Percentiles rank a stretch among this genome's conserved stretches.
phyloP scores from a whole-genome alignment of 2,888 invertebrate species.

The Drosophila diplacantha region DNA sequence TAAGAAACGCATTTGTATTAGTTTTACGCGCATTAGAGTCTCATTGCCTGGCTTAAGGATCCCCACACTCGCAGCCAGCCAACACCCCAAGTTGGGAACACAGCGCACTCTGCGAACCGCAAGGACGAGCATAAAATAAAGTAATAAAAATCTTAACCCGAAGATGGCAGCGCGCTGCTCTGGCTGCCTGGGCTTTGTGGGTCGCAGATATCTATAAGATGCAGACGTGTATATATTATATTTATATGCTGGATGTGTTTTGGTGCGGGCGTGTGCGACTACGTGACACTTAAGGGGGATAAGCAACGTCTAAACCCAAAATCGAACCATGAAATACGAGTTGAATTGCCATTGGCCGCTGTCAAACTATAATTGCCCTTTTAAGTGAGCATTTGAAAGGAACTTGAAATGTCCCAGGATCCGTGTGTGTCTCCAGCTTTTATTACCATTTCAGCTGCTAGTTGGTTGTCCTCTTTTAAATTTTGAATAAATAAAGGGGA shows the following conservation, averaged over 20 bases:
- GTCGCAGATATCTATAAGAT: slow-evolving; percentile 60
- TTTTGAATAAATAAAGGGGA: background rate
- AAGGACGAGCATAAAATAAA: slow-evolving; percentile 66
- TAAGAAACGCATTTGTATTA: slow-evolving; percentile 72
- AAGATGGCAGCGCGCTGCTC: slow-evolving; percentile 6
- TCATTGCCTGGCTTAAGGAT: slow-evolving; percentile 68
- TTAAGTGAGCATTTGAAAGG: slow-evolving; percentile 44
- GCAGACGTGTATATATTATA: slow-evolving; percentile 60
- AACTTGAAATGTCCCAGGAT: slow-evolving; percentile 4
- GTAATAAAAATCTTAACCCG: slow-evolving; percentile 66
- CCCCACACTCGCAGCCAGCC: slow-evolving; percentile 13
- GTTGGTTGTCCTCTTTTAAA: background rate
- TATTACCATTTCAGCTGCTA: background rate
- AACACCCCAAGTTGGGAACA: slow-evolving; percentile 9
- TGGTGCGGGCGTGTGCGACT: slow-evolving; percentile 30
- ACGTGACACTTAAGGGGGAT: slow-evolving; percentile 69
- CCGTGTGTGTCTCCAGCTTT: background rate
- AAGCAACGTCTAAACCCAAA: slow-evolving; percentile 62
- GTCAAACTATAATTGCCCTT: slow-evolving; percentile 59
- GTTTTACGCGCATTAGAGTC: slow-evolving; percentile 72
- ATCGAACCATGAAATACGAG: slow-evolving; percentile 68
- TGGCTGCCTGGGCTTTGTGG: slow-evolving; percentile 38
- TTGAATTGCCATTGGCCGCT: slow-evolving; percentile 41
- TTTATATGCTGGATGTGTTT: slow-evolving; percentile 39
- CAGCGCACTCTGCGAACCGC: slow-evolving; percentile 36